Percentiles rank a stretch among this genome's conserved stretches.
Conservation (phyloP, 2,797 vertebrate genomes). For the Pseudochromis fuscus region DNA sequence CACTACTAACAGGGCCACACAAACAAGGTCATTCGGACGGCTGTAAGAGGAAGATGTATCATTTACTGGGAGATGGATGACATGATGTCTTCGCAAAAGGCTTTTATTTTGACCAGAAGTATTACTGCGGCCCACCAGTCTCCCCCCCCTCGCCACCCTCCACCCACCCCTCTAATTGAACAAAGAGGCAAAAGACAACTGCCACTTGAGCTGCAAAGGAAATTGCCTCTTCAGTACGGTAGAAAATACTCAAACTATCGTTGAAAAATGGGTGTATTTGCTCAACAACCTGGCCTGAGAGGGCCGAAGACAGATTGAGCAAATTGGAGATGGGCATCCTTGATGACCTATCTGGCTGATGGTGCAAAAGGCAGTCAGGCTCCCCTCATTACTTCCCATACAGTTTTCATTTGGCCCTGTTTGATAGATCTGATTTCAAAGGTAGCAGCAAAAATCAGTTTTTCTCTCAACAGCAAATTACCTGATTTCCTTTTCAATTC, state of each 20-base stretch:
- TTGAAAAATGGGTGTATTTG: conserved; percentile 57
- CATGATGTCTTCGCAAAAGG: conserved; percentile 76
- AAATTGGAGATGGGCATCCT: conserved; percentile 65
- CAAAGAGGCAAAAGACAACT: conserved; percentile 80
- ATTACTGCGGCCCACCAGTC: conserved; percentile 68
- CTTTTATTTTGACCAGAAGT: conserved; percentile 82
- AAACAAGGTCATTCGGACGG: conserved; percentile 81
- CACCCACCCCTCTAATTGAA: conserved; percentile 75
- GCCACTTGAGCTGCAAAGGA: conserved; percentile 77
- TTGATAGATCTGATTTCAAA: conserved; percentile 25
- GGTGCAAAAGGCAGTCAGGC: conserved; percentile 45
- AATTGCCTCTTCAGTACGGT: conserved; percentile 75
- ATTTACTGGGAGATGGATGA: conserved; percentile 83
- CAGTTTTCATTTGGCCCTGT: conserved; percentile 33
- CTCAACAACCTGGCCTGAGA: conserved; percentile 54
- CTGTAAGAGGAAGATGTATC: conserved; percentile 82
- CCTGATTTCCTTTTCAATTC: conserved; percentile 7
- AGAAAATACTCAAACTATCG: conserved; percentile 65
- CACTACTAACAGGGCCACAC: conserved; percentile 75
- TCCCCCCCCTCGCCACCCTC: background rate
- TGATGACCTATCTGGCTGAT: conserved; percentile 54
- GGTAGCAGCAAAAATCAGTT: conserved; percentile 31
- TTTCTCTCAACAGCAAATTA: conserved; percentile 10
- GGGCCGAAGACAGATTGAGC: conserved; percentile 58
- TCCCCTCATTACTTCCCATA: conserved; percentile 28